Conservation (phyloP, 2,888 invertebrate genomes). For the Meiosimyza platycephala region DNA sequence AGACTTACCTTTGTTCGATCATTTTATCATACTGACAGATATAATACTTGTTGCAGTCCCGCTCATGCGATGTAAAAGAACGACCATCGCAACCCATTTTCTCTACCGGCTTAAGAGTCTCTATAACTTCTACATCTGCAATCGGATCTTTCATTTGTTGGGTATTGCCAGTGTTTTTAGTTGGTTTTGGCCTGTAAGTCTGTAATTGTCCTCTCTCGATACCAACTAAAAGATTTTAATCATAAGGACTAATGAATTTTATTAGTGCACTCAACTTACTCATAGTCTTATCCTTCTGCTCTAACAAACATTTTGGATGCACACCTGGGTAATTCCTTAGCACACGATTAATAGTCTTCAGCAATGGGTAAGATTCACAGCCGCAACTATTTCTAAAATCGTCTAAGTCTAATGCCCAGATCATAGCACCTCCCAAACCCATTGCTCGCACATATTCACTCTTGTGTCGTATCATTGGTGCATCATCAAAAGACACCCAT, state of each 20-base stretch:
- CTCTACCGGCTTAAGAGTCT: slow-evolving; percentile 27
- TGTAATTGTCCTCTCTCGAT: slow-evolving; percentile 41
- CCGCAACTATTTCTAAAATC: slow-evolving; percentile 85
- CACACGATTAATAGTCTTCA: slow-evolving; percentile 84
- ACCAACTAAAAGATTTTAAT: slow-evolving; percentile 45
- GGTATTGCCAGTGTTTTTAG: slow-evolving; percentile 36
- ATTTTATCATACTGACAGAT: slow-evolving; percentile 81
- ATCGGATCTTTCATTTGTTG: slow-evolving; percentile 35
- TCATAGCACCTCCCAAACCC: slow-evolving; percentile 87
- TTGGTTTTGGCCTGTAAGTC: slow-evolving; percentile 46
- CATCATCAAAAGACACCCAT: slow-evolving; percentile 95
- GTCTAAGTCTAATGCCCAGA: slow-evolving; percentile 90
- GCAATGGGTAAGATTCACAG: slow-evolving; percentile 84
- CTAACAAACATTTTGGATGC: slow-evolving; percentile 74
- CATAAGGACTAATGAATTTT: neutral
- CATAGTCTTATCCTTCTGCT: slow-evolving; percentile 61
- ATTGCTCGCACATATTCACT: slow-evolving; percentile 83
- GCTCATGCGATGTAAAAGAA: slow-evolving; percentile 72
- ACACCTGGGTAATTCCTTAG: slow-evolving; percentile 76
- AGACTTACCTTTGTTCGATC: slow-evolving; percentile 70
- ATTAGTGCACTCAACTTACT: slow-evolving; percentile 51
- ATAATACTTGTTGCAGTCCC: slow-evolving; percentile 83
- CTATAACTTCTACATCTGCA: slow-evolving; percentile 9
- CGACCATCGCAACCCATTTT: slow-evolving; percentile 54
- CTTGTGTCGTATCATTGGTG: slow-evolving; percentile 84